Base-by-base conservation (phyloP, 2,888 invertebrate genomes). In the Lagria hirta region DNA sequence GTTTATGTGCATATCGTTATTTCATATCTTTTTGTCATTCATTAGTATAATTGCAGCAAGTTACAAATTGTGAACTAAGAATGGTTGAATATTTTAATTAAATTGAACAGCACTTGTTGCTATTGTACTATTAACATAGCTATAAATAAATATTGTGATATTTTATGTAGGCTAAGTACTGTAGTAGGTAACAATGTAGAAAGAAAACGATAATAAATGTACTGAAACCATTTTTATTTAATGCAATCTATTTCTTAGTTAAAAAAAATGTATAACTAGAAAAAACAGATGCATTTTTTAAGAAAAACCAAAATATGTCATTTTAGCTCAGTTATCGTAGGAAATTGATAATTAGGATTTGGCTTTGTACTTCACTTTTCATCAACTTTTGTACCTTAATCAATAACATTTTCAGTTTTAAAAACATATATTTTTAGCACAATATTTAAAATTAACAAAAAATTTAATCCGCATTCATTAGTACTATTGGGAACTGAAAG, bases 61-160 rank as follows among this genome's bases (percentile, higher is more conserved):
- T 27, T 22, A 42, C 10, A 4, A 17, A 43, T n/a, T n/a, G n/a
- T n/a, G n/a, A 24, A 30, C 24, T 40, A 38, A 48, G 51, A 44
- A 48, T 52, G 37, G 41, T 46, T 46, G 29, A 20, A 44, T 36
- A 37, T 33, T 28, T n/a, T n/a, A n/a, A n/a, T n/a, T n/a, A n/a
- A n/a, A n/a, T n/a, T 45, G 29, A 29, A 41, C 42, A n/a, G 50
- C 54, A 57, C 55, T 57, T 57, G 57, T 56, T 57, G 54, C 48
- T 49, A 43, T 47, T 52, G 49, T 47, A 40, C 43, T 40, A 18
- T 23, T 47, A 51, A 53, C 47, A 54, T 61, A 61, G 56, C 51
- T 54, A 61, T 65, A 62, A 65, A 65, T 66, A 57, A 67, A 68
- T 67, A 68, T 67, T 69, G 69, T 69, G 69, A 69, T 69, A 69